phyloP scores from a whole-genome alignment of 2,888 invertebrate genomes.

The Petrophora chlorosata region DNA sequence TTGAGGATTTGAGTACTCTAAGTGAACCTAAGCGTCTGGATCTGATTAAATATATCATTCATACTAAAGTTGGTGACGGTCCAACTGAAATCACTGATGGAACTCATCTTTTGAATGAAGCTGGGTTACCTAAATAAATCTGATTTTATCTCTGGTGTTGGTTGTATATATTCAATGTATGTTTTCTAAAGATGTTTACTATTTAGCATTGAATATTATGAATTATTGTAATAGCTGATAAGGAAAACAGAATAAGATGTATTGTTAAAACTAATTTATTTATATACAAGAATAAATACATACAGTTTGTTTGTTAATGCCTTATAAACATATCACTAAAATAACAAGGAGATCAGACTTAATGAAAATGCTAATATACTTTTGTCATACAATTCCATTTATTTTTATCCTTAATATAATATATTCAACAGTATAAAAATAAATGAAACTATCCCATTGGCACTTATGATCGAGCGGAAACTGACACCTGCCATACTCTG shows the following conservation, averaged over 20 bases:
- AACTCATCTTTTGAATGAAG: conserved; percentile 60
- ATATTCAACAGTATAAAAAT: conserved; percentile 68
- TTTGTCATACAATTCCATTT: conserved; percentile 71
- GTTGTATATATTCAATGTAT: conserved; percentile 12
- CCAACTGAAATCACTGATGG: conserved; percentile 82
- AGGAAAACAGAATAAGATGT: conserved; percentile 42
- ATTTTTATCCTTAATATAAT: conserved; percentile 69
- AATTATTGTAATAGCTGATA: conserved; percentile 21
- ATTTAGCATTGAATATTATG: too few relatives aligned
- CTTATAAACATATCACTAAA: conserved; percentile 35
- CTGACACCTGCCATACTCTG: conserved; percentile 99
- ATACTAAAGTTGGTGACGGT: conserved; percentile 92
- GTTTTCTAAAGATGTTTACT: background rate
- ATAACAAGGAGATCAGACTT: conserved; percentile 65
- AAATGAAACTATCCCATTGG: conserved; percentile 70
- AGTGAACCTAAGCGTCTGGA: conserved; percentile 74
- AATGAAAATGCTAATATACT: conserved; percentile 66
- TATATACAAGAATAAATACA: conserved; percentile 46
- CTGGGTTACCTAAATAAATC: conserved; percentile 49
- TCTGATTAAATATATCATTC: conserved; percentile 91
- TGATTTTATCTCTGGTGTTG: conserved; percentile 16
- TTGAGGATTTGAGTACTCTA: conserved; percentile 52
- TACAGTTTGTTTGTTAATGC: conserved; percentile 42
- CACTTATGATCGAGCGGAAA: conserved; percentile 87
- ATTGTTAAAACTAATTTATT: conserved; percentile 57